phyloP scores from a whole-genome alignment of 2,797 vertebrate species.

The Arvicola amphibius region DNA sequence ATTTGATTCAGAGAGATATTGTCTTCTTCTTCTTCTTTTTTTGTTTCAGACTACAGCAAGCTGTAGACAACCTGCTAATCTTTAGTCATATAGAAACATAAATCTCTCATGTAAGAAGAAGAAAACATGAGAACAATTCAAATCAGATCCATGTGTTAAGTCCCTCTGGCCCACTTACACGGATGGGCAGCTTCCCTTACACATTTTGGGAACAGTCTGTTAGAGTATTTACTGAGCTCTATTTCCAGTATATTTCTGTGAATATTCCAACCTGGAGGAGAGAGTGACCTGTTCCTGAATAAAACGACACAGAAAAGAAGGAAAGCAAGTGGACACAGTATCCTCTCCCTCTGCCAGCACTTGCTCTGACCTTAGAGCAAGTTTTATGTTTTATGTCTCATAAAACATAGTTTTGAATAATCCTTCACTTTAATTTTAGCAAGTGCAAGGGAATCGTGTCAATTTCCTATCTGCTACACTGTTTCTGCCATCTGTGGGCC shows the following conservation, averaged over 20 bases:
- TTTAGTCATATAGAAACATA: slow-evolving; percentile 53
- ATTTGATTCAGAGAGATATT: slow-evolving; percentile 14
- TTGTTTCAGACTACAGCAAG: slow-evolving; percentile 21
- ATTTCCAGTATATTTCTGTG: not conserved
- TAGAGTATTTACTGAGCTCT: not conserved
- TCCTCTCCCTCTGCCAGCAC: not conserved
- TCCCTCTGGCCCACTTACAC: slow-evolving; percentile 38
- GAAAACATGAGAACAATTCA: slow-evolving; percentile 52
- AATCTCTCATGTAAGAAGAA: slow-evolving; percentile 50
- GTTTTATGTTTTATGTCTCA: too few species aligned
- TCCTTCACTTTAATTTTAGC: slow-evolving; percentile 27
- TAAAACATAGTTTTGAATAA: not conserved
- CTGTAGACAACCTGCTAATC: slow-evolving; percentile 57
- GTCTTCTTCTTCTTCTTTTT: not conserved
- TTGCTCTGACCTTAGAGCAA: not conserved
- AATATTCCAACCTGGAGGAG: not conserved
- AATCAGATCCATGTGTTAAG: slow-evolving; percentile 70
- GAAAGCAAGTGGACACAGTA: not conserved
- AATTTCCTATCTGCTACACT: slow-evolving; percentile 75
- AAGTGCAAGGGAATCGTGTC: not conserved
- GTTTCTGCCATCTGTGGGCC: slow-evolving; percentile 84
- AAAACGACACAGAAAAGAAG: not conserved
- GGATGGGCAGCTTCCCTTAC: slow-evolving; percentile 48
- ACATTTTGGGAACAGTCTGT: slow-evolving; percentile 19
- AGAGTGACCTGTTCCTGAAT: not conserved